Conservation (phyloP, 53 echinoderm and acorn worm species). For the Holothuria leucospilota region DNA sequence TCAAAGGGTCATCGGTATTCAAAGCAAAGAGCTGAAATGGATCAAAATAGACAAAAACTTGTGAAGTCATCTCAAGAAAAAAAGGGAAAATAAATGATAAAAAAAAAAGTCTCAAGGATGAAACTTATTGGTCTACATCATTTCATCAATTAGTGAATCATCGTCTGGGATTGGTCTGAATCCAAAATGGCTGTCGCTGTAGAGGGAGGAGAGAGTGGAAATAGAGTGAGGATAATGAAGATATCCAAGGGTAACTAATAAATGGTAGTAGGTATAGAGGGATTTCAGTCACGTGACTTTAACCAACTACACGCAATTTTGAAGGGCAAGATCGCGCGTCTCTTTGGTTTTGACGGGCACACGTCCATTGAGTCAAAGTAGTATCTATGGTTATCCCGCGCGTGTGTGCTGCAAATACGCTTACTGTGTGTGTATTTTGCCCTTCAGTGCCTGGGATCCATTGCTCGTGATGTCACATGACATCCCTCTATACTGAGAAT, state of each 20-base stretch:
- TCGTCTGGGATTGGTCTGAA: constrained; percentile 43
- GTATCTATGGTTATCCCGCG: too few species aligned
- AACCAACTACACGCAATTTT: too few species aligned
- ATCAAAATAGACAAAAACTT: constrained; percentile 38
- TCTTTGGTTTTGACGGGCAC: too few species aligned
- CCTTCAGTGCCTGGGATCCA: too few species aligned
- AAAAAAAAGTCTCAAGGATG: neutral
- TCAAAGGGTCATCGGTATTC: constrained; percentile 7
- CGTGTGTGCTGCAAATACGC: too few species aligned
- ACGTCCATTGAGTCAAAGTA: too few species aligned
- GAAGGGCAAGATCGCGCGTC: too few species aligned
- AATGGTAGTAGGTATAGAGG: too few species aligned
- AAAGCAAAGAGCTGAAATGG: constrained; percentile 37
- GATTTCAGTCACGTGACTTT: too few species aligned
- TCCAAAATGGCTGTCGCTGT: constrained; percentile 37
- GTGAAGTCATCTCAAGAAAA: neutral
- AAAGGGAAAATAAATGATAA: neutral
- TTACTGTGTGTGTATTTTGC: too few species aligned
- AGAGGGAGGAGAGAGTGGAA: neutral
- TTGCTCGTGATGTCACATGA: too few species aligned
- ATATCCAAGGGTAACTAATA: neutral
- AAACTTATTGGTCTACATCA: constrained; percentile 15
- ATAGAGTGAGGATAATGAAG: neutral
- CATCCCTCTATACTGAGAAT: too few species aligned
- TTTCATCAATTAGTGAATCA: constrained; percentile 50